A percentile compares a stretch with the other conserved stretches of the same genome.
phyloP scores from a whole-genome alignment of 2,888 invertebrate genomes.

The Thymelicus sylvestris region DNA sequence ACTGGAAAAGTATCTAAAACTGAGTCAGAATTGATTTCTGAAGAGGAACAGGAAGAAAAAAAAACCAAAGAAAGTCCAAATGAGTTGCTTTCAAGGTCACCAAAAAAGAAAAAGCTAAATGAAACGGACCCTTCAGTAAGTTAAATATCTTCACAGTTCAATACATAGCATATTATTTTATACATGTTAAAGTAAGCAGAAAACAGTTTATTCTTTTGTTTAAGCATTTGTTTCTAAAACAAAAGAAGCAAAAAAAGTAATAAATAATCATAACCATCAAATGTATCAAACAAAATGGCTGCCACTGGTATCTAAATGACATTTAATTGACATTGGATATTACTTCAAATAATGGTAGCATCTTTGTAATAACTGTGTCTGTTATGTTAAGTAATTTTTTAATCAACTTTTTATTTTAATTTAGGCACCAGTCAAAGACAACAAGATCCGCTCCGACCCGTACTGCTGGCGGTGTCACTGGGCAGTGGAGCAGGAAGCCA shows the following conservation, averaged over 20 bases:
- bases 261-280: background rate
- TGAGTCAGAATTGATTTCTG: constrained; percentile 52
- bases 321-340: constrained; percentile 12
- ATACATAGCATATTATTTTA: too few species aligned
- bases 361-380: constrained; percentile 4
- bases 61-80: constrained; percentile 53
- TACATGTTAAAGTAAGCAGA: too few species aligned
- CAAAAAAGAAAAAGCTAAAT: constrained; percentile 51
- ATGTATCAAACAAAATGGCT: constrained; percentile 26
- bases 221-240: background rate
- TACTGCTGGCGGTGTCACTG: constrained; percentile 97
- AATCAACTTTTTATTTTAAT: constrained; percentile 1
- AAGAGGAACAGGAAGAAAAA: constrained; percentile 60
- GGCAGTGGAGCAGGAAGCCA: constrained; percentile 81
- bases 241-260: background rate
- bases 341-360: constrained; percentile 13
- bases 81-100: constrained; percentile 44
- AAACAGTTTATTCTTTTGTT: too few species aligned
- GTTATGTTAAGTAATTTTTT: background rate
- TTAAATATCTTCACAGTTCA: background rate
- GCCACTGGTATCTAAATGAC: background rate
- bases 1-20: constrained; percentile 65
- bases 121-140: constrained; percentile 25
- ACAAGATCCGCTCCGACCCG: constrained; percentile 85
- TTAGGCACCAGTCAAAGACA: constrained; percentile 52